A percentile compares a stretch with the other conserved stretches of the same genome.
These are phyloP conservation scores for Numida meleagris DNA, from an alignment of 2,113 vertebrate genomes.

Conservation along the genomic window DNA sequence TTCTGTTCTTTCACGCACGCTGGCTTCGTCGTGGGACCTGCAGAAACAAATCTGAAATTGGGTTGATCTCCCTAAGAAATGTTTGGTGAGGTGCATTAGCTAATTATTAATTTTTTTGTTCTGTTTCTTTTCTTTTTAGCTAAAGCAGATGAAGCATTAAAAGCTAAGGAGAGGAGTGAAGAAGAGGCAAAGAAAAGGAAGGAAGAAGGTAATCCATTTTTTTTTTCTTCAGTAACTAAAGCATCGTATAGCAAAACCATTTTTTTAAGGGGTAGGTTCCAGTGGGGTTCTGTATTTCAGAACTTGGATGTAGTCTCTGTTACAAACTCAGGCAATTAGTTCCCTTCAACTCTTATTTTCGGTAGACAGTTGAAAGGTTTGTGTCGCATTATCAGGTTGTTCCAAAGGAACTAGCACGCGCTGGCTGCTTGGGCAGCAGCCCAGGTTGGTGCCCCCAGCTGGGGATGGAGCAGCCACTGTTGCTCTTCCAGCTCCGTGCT, in stretches of 20 bases:
- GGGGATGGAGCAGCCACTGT: not conserved
- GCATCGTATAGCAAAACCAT: fast-evolving
- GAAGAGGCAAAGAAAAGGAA: conserved; percentile 89
- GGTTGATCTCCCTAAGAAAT: not conserved
- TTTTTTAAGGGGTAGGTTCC: not conserved
- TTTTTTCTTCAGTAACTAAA: not conserved
- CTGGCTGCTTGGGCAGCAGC: not conserved
- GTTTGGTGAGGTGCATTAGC: not conserved
- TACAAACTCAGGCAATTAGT: not conserved
- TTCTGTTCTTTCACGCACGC: fast-evolving
- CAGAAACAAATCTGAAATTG: not conserved
- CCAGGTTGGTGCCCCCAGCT: no score
- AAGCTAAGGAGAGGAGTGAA: conserved; percentile 91
- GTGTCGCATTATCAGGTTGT: not conserved
- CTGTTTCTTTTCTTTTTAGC: conserved; percentile 77
- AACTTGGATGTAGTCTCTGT: not conserved
- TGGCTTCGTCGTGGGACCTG: not conserved
- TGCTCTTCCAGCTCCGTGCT: not conserved
- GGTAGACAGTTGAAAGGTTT: not conserved
- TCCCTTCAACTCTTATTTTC: not conserved
- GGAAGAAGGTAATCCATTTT: conserved; percentile 84
- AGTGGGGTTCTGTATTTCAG: not conserved
- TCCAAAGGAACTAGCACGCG: not conserved
- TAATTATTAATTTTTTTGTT: not conserved
- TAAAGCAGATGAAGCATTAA: conserved; percentile 93